Conservation (phyloP, 2,888 invertebrate genomes). For the Flabesymbios commensalis region DNA sequence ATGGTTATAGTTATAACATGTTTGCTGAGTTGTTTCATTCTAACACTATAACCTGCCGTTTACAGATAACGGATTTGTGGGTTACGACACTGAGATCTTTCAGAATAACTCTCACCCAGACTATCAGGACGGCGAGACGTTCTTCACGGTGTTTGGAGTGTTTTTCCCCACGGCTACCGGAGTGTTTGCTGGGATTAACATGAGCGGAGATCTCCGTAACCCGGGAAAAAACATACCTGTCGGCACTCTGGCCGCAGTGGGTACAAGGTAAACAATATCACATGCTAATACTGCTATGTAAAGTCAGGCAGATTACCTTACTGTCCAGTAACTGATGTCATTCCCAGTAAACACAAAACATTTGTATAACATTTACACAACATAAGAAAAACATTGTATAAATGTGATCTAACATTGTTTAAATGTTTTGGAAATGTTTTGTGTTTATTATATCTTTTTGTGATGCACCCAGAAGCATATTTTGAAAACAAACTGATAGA, state of each 20-base stretch:
- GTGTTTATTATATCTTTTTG: background rate
- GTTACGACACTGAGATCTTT: constrained; percentile 81
- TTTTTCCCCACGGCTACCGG: constrained; percentile 98
- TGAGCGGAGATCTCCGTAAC: constrained; percentile 93
- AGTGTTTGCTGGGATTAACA: constrained; percentile 94
- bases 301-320: background rate
- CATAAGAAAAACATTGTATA: too few relatives aligned
- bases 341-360: too few relatives aligned
- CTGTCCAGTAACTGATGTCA: too few relatives aligned
- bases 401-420: too few relatives aligned
- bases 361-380: background rate
- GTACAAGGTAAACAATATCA: constrained; percentile 73
- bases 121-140: constrained; percentile 80
- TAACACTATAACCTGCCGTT: constrained; percentile 3
- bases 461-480: too few relatives aligned
- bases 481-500: too few relatives aligned
- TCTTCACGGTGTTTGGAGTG: constrained; percentile 96
- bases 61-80: constrained; percentile 79
- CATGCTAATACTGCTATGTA: background rate
- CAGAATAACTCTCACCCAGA: constrained; percentile 79
- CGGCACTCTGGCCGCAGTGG: constrained; percentile 89
- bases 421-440: background rate
- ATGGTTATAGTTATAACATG: too few relatives aligned
- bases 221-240: constrained; percentile 92
- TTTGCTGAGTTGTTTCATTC: background rate